Conservation (phyloP, 2,113 vertebrate species). For the Zosterops lateralis region DNA sequence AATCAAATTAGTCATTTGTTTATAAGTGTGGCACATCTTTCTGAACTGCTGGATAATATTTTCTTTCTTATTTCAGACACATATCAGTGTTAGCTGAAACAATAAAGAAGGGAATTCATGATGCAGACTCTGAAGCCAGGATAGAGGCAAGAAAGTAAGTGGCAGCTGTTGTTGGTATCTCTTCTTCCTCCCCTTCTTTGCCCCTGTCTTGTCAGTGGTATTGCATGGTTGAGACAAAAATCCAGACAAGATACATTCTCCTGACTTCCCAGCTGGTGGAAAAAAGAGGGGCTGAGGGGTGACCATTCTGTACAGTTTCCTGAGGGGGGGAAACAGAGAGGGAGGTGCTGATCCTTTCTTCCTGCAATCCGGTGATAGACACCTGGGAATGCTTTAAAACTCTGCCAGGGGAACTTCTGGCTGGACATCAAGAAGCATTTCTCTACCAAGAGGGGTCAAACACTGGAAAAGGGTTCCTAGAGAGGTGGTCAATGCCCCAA, state of each 20-base stretch:
- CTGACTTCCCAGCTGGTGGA: background rate
- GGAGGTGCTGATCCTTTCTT: background rate
- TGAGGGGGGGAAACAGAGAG: background rate
- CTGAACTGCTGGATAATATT: slow-evolving; percentile 25
- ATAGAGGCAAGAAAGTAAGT: slow-evolving; percentile 98
- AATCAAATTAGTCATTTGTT: background rate
- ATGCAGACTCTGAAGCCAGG: slow-evolving; percentile 95
- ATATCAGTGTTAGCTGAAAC: slow-evolving; percentile 95
- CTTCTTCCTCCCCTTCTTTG: background rate
- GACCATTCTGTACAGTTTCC: background rate
- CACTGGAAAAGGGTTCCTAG: background rate
- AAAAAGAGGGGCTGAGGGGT: background rate
- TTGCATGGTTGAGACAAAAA: background rate
- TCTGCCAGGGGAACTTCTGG: background rate
- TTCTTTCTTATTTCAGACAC: slow-evolving; percentile 81
- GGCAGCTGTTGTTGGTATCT: background rate
- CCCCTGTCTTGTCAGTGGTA: background rate
- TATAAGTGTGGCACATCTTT: background rate
- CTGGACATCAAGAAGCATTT: background rate
- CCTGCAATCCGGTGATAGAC: accelerated
- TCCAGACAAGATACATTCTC: background rate
- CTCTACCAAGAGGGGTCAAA: background rate
- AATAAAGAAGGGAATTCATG: slow-evolving; percentile 96
- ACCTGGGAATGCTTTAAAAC: background rate
- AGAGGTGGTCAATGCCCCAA: accelerated